Evolutionary conservation across 2,797 vertebrate species (phyloP).

Genomic region (Poecilia picta): DNA sequence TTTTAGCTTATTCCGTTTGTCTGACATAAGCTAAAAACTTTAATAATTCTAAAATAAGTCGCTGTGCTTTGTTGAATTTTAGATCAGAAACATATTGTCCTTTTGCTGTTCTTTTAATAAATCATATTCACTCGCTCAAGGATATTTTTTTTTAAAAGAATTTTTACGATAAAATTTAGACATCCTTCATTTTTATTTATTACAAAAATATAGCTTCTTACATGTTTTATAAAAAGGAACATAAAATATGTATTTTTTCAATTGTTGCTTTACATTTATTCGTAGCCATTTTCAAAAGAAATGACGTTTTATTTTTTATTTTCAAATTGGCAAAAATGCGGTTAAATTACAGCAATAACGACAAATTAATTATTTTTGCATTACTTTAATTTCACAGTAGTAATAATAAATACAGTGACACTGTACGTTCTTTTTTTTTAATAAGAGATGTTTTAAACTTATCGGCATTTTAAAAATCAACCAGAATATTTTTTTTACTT

Average conservation of each 20-base stretch:
- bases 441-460: background rate
- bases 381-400: background rate
- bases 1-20: slow-evolving; percentile 48
- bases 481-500: background rate
- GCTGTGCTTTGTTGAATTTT: slow-evolving; percentile 33
- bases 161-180: background rate
- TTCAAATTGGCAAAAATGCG: no score
- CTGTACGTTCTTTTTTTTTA: background rate
- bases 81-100: background rate
- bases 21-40: slow-evolving; percentile 61
- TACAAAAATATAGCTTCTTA: background rate
- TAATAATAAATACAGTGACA: background rate
- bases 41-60: slow-evolving; percentile 33
- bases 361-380: background rate
- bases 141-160: background rate
- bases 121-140: background rate
- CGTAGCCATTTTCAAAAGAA: background rate
- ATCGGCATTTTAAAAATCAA: background rate
- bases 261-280: background rate
- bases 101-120: slow-evolving; percentile 12
- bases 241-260: background rate
- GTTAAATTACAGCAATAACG: slow-evolving; percentile 9
- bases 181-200: background rate
- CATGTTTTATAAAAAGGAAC: background rate
- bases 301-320: background rate